phyloP scores from a whole-genome alignment of 2,113 vertebrate genomes.

The Plectropomus leopardus region DNA sequence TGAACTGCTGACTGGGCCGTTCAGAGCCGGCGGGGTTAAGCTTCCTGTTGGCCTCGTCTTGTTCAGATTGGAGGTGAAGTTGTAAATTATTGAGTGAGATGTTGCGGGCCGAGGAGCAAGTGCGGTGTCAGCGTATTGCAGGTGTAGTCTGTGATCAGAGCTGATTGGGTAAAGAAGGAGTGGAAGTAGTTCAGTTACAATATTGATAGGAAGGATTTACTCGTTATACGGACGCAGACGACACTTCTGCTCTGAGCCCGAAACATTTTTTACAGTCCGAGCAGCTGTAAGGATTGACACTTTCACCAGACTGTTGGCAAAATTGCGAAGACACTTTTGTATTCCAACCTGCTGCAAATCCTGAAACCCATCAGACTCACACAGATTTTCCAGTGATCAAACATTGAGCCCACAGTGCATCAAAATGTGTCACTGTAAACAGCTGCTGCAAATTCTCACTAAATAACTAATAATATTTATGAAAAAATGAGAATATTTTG shows the following conservation, averaged over 20 bases:
- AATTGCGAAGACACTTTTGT: no score
- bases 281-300: no score
- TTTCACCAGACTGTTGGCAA: no score
- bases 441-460: no score
- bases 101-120: slow-evolving; percentile 32
- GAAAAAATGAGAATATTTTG: no score
- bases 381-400: no score
- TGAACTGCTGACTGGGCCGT: slow-evolving; percentile 46
- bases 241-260: not conserved
- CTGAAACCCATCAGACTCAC: no score
- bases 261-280: not conserved
- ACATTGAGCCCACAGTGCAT: no score
- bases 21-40: slow-evolving; percentile 42
- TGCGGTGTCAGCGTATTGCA: slow-evolving; percentile 53
- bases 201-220: slow-evolving; percentile 27
- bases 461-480: no score
- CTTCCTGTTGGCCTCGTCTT: slow-evolving; percentile 48
- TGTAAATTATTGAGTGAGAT: slow-evolving; percentile 66
- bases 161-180: slow-evolving; percentile 3
- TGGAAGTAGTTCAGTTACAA: not conserved
- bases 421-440: no score
- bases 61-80: slow-evolving; percentile 45
- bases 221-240: not conserved
- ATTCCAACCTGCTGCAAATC: no score
- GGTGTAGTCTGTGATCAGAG: slow-evolving; percentile 35